These are phyloP conservation scores for Philereme transversata DNA, from an alignment of 2,888 invertebrate genomes.

Conservation along the genomic window DNA sequence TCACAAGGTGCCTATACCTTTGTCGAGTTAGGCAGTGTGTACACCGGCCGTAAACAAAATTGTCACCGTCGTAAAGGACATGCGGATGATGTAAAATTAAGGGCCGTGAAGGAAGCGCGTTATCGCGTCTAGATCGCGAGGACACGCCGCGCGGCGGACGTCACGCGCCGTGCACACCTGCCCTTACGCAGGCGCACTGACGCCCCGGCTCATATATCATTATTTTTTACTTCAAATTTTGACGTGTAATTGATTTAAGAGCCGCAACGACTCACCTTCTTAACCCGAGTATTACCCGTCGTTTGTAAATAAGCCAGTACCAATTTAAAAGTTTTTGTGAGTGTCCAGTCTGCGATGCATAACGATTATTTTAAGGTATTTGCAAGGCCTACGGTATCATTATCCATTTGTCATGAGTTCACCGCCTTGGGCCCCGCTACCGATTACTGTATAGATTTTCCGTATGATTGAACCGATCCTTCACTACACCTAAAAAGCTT, in stretches of 20 bases:
- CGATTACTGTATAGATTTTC: neutral
- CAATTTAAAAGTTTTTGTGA: constrained; percentile 11
- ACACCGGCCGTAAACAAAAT: constrained; percentile 52
- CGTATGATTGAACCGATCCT: neutral
- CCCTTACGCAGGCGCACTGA: constrained; percentile 43
- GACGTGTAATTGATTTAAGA: constrained; percentile 43
- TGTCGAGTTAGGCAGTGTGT: constrained; percentile 40
- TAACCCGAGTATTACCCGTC: constrained; percentile 19
- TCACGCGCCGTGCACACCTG: constrained; percentile 61
- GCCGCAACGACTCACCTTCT: constrained; percentile 33
- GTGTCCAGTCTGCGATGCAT: constrained; percentile 12
- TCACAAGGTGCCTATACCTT: constrained; percentile 10
- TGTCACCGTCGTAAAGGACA: constrained; percentile 57
- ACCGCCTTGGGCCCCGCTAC: neutral
- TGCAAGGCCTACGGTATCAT: constrained; percentile 1
- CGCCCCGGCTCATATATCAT: constrained; percentile 38
- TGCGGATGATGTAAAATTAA: constrained; percentile 50
- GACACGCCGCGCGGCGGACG: constrained; percentile 29
- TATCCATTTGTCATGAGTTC: constrained; percentile 9
- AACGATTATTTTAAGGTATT: constrained; percentile 8
- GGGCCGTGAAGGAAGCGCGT: constrained; percentile 51
- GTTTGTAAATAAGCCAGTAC: constrained; percentile 18
- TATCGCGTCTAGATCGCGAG: constrained; percentile 35
- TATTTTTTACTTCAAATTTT: constrained; percentile 36
- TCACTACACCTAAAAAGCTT: neutral